Evolutionary conservation across 1,140 invertebrate genomes (phyloP), one percentile per base, ranked within the genome.

Genomic region (Cotesia typhae): DNA sequence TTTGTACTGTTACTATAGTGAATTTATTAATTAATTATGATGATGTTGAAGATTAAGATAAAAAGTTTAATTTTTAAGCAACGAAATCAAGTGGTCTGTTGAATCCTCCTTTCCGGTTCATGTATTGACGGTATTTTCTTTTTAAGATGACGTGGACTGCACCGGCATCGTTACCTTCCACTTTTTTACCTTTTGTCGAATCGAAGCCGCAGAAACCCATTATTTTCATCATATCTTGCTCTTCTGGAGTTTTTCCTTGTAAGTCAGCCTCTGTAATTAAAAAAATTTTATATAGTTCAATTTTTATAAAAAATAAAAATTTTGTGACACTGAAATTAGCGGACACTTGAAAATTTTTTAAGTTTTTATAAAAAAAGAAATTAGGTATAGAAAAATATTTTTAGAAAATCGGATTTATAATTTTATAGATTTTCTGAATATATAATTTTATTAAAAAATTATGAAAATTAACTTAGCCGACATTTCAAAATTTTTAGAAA

Each of bases 91-190:
- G 88, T 51, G 98, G 98, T 82, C 98, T 90, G 85, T 99, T 99
- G 87, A 99, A 99, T 71, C 98, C 98, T 76, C 98, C 98, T 88
- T 98, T 97, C 71, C 98, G 91, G 87, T 99, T 99, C 98, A 99
- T 99, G 81, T 99, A 99, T 87, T 99, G 98, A 72, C 97, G 92
- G 85, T 99, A 99, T 87, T 98, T 97, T 80, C 98, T 89, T 89
- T 98, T 98, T 64, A 98, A 90, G 69, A 98, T 96, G 67, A 99
- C 94, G 85, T 99, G 97, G 73, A 98, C 96, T 35, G 92, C 94
- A 20, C 95, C 96, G 36, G 92, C 91, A 81, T 98, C 95, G 85
- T 98, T 99, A 1, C 95, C 96, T 9, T 95, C 92, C 0, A 99
- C 96, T 88, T 97, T 96, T 84, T 98, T 95, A 36, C 94, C 94